Evolutionary conservation across 2,797 vertebrate genomes (phyloP), one percentile per base, ranked within the genome.

Genomic region (Pangasius krempfi): DNA sequence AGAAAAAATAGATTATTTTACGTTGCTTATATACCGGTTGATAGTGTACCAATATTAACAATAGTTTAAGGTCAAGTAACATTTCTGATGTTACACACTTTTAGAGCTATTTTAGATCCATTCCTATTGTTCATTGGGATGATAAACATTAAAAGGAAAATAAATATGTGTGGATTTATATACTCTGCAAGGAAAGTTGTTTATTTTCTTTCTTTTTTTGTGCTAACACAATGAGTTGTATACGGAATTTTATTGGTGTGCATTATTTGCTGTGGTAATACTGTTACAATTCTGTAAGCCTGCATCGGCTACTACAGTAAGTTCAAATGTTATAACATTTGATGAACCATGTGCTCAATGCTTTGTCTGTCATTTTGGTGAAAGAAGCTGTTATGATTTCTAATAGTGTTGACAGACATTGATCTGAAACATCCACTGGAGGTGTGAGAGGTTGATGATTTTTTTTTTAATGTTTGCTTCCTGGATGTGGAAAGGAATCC

Each of bases 311-410:
- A 47, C 25, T 47, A 76, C 52, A 56, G 16, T 58, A 58, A 0
- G 22, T 60, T 44, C 20, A 81, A 58, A 80, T 81, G 12, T 37
- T 58, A 58, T 58, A 58, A 81, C 76, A 81, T 58, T 56, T 10
- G 52, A 56, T 58, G 52, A 81, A 12, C 54, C 54, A 60, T 60
- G 54, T 37, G 54, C 79, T 54, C 1, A 33, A 60, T 60, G 5
- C 7, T 16, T 14, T 81, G 60, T 20, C 54, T 81, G 54, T 22
- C 52, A 58, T 33, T 54, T 78, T 13, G 14, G 4, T 27, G 72
- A 52, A 80, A 58, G 20, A 58, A 81, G 54, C 79, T 58, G 30
- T 37, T 81, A 58, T 56, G 52, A 52, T 81, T 81, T 40, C 30
- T 25, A 58, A 3, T 81, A 0, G 30, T 58, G 54, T 60, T 81